Base-by-base conservation (phyloP, 1,140 invertebrate species). In the Periplaneta americana region DNA sequence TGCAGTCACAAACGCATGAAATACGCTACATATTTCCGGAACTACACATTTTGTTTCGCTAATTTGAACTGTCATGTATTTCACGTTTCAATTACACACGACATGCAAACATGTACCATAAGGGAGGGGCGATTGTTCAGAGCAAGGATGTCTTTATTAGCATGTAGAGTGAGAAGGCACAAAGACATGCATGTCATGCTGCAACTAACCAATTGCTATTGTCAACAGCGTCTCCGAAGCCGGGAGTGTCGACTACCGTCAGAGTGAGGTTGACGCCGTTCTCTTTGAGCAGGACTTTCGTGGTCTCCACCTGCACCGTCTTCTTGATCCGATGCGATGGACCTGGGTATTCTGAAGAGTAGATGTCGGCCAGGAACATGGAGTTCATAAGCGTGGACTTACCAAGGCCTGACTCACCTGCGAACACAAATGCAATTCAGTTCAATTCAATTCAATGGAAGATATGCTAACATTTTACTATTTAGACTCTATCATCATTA, bases 311-410 rank as follows among this genome's bases (percentile, higher is more conserved):
- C 82, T 96, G 93, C 48, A 98, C 96, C 0, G 97, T 98, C 89
- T 98, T 98, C 88, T 97, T 97, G 74, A 97, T 93, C 78, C 96
- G 91, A 83, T 95, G 92, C 85, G 96, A 97, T 1, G 97, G 96
- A 17, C 97, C 97, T 18, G 96, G 96, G 89, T 97, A 94, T 86
- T 97, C 96, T 75, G 92, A 89, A 85, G 96, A 96, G 89, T 99
- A 98, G 84, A 99, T 96, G 85, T 99, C 99, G 81, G 98, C 95
- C 77, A 99, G 91, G 90, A 99, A 99, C 93, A 99, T 95, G n/a
- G 98, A 99, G 90, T 99, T 99, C 87, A 99, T 98, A 85, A 99
- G 91, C 13, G 99, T 99, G 15, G 98, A 99, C 90, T 99, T 99
- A 34, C 99, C 99, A 35, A 99, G 90, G 17, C 98, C 98, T 33